phyloP scores from a whole-genome alignment of 2,797 vertebrate genomes.

The Anolis apletophallus region DNA sequence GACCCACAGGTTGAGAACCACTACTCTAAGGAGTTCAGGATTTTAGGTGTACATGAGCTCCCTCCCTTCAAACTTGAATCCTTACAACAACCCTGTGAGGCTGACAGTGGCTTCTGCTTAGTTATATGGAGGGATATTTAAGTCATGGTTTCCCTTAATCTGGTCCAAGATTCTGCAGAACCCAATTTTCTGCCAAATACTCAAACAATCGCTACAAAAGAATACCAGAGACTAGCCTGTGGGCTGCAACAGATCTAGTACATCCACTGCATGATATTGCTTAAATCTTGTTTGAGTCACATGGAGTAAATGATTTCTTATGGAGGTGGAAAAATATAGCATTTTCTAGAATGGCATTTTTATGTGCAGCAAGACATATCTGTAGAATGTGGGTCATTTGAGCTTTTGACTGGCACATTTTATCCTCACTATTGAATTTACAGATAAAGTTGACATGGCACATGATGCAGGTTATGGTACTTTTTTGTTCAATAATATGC shows the following conservation, averaged over 20 bases:
- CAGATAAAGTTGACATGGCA: not conserved
- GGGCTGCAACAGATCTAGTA: not conserved
- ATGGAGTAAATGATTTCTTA: too few relatives aligned
- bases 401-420: not conserved
- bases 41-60: not conserved
- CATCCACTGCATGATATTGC: not conserved
- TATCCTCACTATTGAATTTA: not conserved
- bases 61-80: not conserved
- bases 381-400: not conserved
- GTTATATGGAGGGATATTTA: not conserved
- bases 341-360: not conserved
- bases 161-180: not conserved
- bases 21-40: not conserved
- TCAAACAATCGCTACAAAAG: not conserved
- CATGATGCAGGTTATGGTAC: not conserved
- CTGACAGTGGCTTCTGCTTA: not conserved
- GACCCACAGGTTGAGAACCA: too few relatives aligned
- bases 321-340: not conserved
- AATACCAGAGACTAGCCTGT: not conserved
- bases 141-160: not conserved
- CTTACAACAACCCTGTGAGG: not conserved
- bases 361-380: too few relatives aligned
- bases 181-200: not conserved
- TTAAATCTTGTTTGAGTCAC: not conserved
- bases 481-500: not conserved